phyloP scores from a whole-genome alignment of 2,797 vertebrate species.

The Euthynnus affinis region DNA sequence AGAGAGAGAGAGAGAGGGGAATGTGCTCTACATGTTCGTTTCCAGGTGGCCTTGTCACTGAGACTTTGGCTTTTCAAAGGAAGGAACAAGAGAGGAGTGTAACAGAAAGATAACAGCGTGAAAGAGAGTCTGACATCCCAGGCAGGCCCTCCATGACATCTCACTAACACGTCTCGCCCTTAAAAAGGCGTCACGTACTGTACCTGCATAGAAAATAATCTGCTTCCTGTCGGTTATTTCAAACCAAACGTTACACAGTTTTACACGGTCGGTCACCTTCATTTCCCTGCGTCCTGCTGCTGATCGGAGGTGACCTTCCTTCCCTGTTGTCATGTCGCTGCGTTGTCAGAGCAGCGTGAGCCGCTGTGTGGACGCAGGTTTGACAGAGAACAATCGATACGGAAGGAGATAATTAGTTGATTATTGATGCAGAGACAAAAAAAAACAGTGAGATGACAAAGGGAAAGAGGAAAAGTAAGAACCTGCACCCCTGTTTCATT shows the following conservation, averaged over 20 bases:
- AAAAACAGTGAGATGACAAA: neutral
- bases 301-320: too few relatives aligned
- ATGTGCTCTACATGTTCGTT: neutral
- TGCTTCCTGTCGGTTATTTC: neutral
- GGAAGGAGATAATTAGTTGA: neutral
- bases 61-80: neutral
- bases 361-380: neutral
- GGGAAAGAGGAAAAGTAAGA: too few relatives aligned
- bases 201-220: too few relatives aligned
- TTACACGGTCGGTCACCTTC: neutral
- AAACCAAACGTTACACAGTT: neutral
- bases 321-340: too few relatives aligned
- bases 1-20: neutral
- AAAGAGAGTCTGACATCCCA: constrained; percentile 10
- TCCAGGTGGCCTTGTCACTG: constrained; percentile 19
- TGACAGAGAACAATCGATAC: neutral
- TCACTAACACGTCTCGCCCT: neutral
- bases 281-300: neutral
- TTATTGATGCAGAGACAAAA: neutral
- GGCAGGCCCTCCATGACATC: neutral
- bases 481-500: too few relatives aligned
- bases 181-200: too few relatives aligned
- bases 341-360: neutral
- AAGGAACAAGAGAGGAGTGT: neutral
- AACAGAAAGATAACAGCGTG: neutral